Base-by-base conservation (phyloP, 92 coral and sea anemone genomes). In the Muricea muricata region DNA sequence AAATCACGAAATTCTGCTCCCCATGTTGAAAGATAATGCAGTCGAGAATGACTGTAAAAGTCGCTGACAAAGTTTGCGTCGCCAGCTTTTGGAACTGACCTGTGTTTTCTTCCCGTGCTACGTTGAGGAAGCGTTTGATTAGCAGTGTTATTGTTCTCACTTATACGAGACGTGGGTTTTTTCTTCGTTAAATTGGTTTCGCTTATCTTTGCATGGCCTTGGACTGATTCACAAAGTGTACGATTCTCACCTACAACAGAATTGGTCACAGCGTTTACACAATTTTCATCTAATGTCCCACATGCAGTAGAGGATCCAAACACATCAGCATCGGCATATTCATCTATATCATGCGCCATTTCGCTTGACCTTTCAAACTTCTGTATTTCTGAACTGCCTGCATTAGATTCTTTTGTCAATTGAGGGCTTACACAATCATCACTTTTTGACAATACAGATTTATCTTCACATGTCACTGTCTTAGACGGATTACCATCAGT, bases 1-100 rank as follows among this genome's bases (percentile, higher is more conserved):
- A 90, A 96, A 77, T 96, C 93, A 71, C 93, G 92, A 41, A 96
- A 87, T 56, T 96, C 99, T 25, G 97, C 94, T 10, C 99, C 95
- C 99, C 99, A 96, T 0, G 99, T 96, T 1, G 99, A 92, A 47
- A 96, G 65, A 72, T 91, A 91, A 85, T 96, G 99, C 85, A 96
- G 84, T 1, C 99, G 91, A 34, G 99, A 96, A 84, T 96, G 91
- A 75, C 65, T 93, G 85, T 96, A 96, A 72, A 91, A 96, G 31
- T 92, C 94, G 18, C 87, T 90, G 0, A 96, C 95, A 89, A 96
- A 96, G 81, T 96, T 96, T 1, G 96, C 84, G 68, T 96, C 99
- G 1, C 96, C 96, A 31, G 98, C 97, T 81, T 81, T 93, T 12
- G 94, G 92, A 50, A 78, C 55, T 6, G 81, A 33, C 47, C 20